Evolutionary conservation across 2,797 vertebrate species (phyloP).

Genomic region (Halcyon leucocephala): DNA sequence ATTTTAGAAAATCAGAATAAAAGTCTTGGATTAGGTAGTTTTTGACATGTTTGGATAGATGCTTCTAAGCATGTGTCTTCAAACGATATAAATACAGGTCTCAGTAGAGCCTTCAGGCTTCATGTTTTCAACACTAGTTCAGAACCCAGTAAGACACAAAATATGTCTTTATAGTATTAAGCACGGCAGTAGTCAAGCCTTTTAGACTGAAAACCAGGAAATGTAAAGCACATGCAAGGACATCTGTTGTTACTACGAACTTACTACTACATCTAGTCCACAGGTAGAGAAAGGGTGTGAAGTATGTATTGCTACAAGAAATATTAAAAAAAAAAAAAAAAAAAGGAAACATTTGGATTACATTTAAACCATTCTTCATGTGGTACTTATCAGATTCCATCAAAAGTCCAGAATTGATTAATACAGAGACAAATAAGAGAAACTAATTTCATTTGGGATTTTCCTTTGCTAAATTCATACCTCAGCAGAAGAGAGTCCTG

Average conservation of each 20-base stretch:
- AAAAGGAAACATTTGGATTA: neutral
- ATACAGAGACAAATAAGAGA: neutral
- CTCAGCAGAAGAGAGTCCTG: neutral
- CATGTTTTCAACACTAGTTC: neutral
- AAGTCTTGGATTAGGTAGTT: neutral
- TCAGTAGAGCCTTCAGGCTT: neutral
- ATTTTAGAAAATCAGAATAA: neutral
- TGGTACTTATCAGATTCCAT: neutral
- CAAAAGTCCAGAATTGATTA: neutral
- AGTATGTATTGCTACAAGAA: neutral
- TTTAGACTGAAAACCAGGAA: neutral
- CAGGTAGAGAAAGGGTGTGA: neutral
- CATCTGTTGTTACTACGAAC: neutral
- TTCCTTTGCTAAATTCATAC: neutral
- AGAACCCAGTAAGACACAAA: neutral
- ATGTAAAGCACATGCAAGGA: neutral
- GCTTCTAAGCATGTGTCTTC: neutral
- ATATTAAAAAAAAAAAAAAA: neutral
- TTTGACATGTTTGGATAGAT: neutral
- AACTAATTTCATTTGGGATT: neutral
- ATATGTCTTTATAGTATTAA: neutral
- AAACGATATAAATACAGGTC: neutral
- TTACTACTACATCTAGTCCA: neutral
- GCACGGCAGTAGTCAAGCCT: neutral
- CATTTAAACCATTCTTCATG: neutral